phyloP scores from a whole-genome alignment of 1,140 invertebrate genomes.

The Cylas formicarius region DNA sequence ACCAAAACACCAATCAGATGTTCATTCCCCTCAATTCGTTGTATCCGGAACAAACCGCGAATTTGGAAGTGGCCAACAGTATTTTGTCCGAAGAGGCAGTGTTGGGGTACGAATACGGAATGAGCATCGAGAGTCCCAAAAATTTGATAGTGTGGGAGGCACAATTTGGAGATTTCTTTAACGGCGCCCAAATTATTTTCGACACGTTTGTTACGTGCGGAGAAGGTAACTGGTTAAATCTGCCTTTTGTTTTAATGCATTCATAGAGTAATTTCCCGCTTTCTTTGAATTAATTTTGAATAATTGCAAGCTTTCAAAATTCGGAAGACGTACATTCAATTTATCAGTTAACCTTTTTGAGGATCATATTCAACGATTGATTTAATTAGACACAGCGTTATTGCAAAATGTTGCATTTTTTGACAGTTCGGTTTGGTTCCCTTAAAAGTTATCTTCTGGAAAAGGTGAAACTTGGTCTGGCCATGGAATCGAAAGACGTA shows the following conservation, averaged over 20 bases:
- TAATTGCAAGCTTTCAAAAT: conserved; percentile 3
- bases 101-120: conserved; percentile 89
- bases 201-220: conserved; percentile 88
- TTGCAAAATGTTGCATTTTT: too few relatives aligned
- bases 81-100: conserved; percentile 95
- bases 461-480: too few relatives aligned
- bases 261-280: neutral
- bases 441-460: too few relatives aligned
- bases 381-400: too few relatives aligned
- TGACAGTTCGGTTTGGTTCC: too few relatives aligned
- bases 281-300: conserved; percentile 6
- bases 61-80: conserved; percentile 84
- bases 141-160: conserved; percentile 94
- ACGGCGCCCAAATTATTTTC: conserved; percentile 94
- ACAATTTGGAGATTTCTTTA: conserved; percentile 97
- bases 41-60: conserved; percentile 54
- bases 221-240: conserved; percentile 61
- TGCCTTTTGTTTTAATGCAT: neutral
- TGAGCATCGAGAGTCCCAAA: conserved; percentile 71
- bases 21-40: conserved; percentile 86
- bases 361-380: too few relatives aligned
- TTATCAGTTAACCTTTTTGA: too few relatives aligned
- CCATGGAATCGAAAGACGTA: too few relatives aligned
- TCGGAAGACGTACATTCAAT: too few relatives aligned
- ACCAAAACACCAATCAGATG: conserved; percentile 80